Evolutionary conservation across 2,113 vertebrate species (phyloP), one percentile per base, ranked within the genome.

Genomic region (Cyphomyrus plagiostoma): DNA sequence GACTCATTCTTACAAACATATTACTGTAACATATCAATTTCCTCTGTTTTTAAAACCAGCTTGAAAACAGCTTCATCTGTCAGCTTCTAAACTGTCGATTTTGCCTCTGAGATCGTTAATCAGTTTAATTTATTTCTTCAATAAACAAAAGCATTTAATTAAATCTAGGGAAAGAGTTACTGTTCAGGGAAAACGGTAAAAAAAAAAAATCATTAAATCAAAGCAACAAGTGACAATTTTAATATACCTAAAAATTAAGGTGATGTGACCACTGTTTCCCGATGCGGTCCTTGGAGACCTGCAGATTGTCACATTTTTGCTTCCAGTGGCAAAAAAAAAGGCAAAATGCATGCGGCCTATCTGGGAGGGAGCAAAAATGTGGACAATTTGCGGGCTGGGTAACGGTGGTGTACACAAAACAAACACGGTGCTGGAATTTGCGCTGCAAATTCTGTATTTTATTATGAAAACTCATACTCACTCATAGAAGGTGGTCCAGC

Each of bases 401-500:
- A n/a, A 10, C 23, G 8, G 1, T n/a, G n/a, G 23, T 66, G 23
- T 66, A 26, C 58, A n/a, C 8, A 3, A 66, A 66, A 66, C 2
- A 62, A n/a, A 62, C 62, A 66, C 9, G 1, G 62, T 11, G 9
- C 3, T 13, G 2, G n/a, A 66, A 66, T 66, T n/a, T 66, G 23
- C 58, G 10, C 21, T 10, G 23, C 58, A 6, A 35, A 35, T 35
- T 35, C 1, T 35, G 35, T 53, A 4, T 45, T 23, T 86, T 7
- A 88, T 9, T 52, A 88, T 30, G 11, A 48, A n/a, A 45, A 35
- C n/a, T 30, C 48, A 88, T 89, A 92, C 97, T 97, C 95, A 98
- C 97, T 97, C 95, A 91, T 97, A 98, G 95, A 98, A 98, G 80
- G 96, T 97, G 9, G 97, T 98, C 97, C 97, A 98, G 90, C 97